Evolutionary conservation across 35 echinoderm and acorn worm genomes (phyloP), one percentile per base, ranked within the genome.

Genomic region (Chiridota heheva): DNA sequence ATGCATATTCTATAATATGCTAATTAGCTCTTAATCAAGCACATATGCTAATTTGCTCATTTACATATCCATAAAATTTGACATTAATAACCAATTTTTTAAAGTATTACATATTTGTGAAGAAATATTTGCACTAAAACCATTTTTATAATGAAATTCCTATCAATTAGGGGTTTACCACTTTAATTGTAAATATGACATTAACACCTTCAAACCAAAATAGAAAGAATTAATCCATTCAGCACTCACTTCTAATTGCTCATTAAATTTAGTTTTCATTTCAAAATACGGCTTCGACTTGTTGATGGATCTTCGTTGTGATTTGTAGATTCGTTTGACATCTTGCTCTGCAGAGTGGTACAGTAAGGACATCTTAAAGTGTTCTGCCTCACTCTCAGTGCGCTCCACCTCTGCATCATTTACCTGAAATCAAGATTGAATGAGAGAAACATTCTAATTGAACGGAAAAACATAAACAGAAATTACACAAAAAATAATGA

Each of bases 271-370:
- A 38, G 42, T 65, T 58, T 96, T 96, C 51, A 80, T 69, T 44
- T 96, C 92, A 90, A 96, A 96, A 51, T 96, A 96, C 28, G 82
- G 87, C 48, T 81, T 87, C 73, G 87, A 96, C 64, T 96, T 96
- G 61, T 86, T 96, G 71, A 96, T 96, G 27, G 71, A 66, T 56
- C 83, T 82, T 34, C 76, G 79, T 17, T 87, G 69, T 40, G 83
- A 82, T 65, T 65, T 76, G 47, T 96, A 83, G 17, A 86, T 15
- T 7, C 70, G 65, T 44, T 96, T 90, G 12, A 96, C 72, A 16
- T 87, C 76, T 37, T 58, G 55, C 44, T 96, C 92, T 28, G 61
- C 83, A 26, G 67, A 59, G 7, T 87, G 68, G 63, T 69, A 90
- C 28, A 81, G 70, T 7, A 59, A 70, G 20, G 92, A 77, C 71